Percentiles rank a stretch among this genome's conserved stretches.
These are phyloP conservation scores for Tetragonula clypearis DNA, from an alignment of 1,140 invertebrate genomes.

Conservation along the genomic window DNA sequence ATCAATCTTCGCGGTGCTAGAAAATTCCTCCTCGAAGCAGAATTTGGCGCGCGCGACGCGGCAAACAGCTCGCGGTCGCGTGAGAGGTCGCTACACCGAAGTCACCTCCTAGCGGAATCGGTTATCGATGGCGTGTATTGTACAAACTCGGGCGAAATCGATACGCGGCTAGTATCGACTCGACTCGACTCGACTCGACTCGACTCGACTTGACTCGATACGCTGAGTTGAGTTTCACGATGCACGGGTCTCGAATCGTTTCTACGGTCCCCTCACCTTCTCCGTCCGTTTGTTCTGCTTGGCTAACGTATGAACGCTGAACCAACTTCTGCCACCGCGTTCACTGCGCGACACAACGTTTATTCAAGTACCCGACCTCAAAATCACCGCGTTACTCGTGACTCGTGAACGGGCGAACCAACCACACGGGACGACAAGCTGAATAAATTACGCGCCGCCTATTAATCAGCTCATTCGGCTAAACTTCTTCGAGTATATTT, in stretches of 20 bases:
- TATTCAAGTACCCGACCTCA: neutral
- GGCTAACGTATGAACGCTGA: neutral
- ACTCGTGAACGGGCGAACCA: neutral
- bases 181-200: conserved; percentile 9
- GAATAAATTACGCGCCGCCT: neutral
- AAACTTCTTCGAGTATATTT: neutral
- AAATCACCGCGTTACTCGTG: neutral
- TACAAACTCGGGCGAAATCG: conserved; percentile 61
- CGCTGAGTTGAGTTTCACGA: conserved; percentile 58
- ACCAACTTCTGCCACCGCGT: conserved; percentile 23
- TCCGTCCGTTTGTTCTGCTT: neutral
- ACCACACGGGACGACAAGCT: neutral
- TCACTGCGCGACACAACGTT: neutral
- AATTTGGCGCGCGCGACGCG: conserved; percentile 1
- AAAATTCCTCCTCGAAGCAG: neutral
- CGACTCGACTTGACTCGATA: conserved; percentile 38
- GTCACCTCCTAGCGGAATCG: conserved; percentile 37
- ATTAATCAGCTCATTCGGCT: neutral
- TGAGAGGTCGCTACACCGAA: conserved; percentile 1
- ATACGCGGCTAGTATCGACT: conserved; percentile 54
- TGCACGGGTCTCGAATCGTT: conserved; percentile 45
- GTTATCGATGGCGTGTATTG: conserved; percentile 48
- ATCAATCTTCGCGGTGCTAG: neutral
- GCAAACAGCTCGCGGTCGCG: conserved; percentile 20
- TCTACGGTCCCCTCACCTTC: conserved; percentile 3